A percentile compares a stretch with the other conserved stretches of the same genome.
These are phyloP conservation scores for Thaumetopoea pityocampa DNA, from an alignment of 1,140 invertebrate species.

Conservation along the genomic window DNA sequence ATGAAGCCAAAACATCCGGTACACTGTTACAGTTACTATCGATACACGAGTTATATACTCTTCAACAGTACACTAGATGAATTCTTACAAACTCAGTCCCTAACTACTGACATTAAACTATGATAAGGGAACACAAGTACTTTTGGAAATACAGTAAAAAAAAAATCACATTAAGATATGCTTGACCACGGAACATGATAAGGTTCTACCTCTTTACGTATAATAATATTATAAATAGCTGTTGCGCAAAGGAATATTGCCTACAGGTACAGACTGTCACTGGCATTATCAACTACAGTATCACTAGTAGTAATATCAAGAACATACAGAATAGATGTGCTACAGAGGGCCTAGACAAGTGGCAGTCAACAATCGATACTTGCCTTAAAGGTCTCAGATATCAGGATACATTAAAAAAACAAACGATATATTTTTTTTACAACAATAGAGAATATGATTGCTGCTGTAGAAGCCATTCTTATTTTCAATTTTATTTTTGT, in stretches of 20 bases:
- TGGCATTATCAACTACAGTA: conserved; percentile 28
- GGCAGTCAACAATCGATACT: no score
- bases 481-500: no score
- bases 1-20: conserved; percentile 55
- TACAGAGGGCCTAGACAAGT: no score
- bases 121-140: conserved; percentile 38
- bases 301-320: conserved; percentile 28
- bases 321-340: conserved; percentile 15
- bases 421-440: no score
- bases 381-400: no score
- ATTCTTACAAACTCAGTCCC: conserved; percentile 48
- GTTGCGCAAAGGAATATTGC: no score
- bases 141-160: conserved; percentile 37
- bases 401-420: no score
- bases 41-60: conserved; percentile 39
- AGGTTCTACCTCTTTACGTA: no score
- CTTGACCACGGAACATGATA: conserved; percentile 28
- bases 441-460: no score
- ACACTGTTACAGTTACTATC: conserved; percentile 41
- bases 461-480: no score
- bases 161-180: conserved; percentile 27
- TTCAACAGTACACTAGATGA: conserved; percentile 33
- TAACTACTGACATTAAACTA: conserved; percentile 53
- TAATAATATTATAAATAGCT: no score
- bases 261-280: conserved; percentile 13